Percentiles rank a stretch among this genome's conserved stretches.
phyloP scores from a whole-genome alignment of 2,888 invertebrate species.

The Lapara coniferarum region DNA sequence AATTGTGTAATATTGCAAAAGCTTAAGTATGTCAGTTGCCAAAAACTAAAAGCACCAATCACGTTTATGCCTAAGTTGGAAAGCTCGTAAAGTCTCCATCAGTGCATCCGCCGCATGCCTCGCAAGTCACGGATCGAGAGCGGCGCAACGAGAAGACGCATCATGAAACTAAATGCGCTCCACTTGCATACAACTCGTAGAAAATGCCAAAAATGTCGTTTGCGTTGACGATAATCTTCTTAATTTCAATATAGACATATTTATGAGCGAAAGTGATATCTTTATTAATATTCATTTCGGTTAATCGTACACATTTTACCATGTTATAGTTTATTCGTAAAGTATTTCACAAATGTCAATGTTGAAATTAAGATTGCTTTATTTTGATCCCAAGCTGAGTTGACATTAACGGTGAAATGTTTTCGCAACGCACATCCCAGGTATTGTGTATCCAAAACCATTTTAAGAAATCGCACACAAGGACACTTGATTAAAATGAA shows the following conservation, averaged over 20 bases:
- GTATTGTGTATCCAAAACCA: background rate
- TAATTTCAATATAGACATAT: background rate
- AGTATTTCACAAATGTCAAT: background rate
- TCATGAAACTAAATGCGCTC: background rate
- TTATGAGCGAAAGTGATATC: background rate
- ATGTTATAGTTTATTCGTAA: too few relatives aligned
- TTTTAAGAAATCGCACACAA: background rate
- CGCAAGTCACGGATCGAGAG: constrained; percentile 8
- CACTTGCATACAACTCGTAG: constrained; percentile 7
- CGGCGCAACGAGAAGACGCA: background rate
- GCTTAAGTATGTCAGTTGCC: constrained; percentile 6
- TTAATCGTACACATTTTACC: background rate
- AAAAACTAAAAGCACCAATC: constrained; percentile 18
- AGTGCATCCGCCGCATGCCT: constrained; percentile 16
- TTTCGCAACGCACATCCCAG: background rate
- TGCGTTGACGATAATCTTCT: constrained; percentile 3
- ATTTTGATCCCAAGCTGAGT: too few relatives aligned
- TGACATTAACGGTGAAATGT: background rate
- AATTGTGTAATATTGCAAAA: background rate
- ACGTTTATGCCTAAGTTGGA: constrained; percentile 4
- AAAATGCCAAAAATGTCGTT: constrained; percentile 11
- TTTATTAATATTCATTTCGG: constrained; percentile 10
- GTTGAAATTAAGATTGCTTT: too few relatives aligned
- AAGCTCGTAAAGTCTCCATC: constrained; percentile 10
- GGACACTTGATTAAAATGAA: background rate